These are phyloP conservation scores for Cololabis saira DNA, from an alignment of 2,113 vertebrate species.

Conservation along the genomic window DNA sequence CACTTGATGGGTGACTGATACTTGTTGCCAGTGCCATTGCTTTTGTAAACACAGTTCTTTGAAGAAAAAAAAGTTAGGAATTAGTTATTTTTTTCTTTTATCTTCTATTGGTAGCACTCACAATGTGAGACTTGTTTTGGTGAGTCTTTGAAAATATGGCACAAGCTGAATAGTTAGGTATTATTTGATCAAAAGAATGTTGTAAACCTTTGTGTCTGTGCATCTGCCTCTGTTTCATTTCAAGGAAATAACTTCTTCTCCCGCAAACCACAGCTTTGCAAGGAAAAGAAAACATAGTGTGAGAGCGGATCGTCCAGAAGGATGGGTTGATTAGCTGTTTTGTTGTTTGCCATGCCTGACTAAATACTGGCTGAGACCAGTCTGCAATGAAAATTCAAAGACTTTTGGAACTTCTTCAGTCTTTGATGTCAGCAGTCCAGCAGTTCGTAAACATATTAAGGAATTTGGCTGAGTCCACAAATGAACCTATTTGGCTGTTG, in stretches of 20 bases:
- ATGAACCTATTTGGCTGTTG: too few relatives aligned
- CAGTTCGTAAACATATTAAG: too few relatives aligned
- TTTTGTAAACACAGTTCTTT: conserved; percentile 3
- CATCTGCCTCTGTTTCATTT: neutral
- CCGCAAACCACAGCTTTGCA: neutral
- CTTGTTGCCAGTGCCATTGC: neutral
- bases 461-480: too few relatives aligned
- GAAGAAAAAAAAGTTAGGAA: neutral
- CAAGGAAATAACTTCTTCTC: neutral
- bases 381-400: too few relatives aligned
- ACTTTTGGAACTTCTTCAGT: too few relatives aligned
- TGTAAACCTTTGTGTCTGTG: neutral
- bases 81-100: neutral
- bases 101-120: neutral
- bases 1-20: neutral
- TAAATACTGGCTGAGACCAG: too few relatives aligned
- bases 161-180: neutral
- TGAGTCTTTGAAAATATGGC: neutral
- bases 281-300: neutral
- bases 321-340: neutral
- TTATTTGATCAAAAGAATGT: neutral
- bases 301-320: neutral
- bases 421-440: too few relatives aligned
- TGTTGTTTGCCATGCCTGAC: too few relatives aligned
- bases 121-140: neutral